Conservation (phyloP, 2,888 invertebrate species). For the Hyposoter dolosus region DNA sequence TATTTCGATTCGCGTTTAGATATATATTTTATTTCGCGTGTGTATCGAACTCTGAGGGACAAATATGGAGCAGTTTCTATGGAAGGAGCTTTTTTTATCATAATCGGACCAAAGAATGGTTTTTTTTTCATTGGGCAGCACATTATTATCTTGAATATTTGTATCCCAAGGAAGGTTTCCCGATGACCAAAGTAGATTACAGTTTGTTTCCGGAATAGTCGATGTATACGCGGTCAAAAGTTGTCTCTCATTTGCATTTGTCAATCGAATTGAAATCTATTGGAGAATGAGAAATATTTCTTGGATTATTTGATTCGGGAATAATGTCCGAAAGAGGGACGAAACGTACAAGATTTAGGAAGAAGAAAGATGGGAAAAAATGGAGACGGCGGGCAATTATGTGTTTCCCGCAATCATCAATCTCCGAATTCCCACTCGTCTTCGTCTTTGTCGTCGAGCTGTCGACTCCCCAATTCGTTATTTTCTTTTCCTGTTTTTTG, state of each 20-base stretch:
- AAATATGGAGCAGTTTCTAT: slow-evolving; percentile 64
- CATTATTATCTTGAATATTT: background rate
- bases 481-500: slow-evolving; percentile 47
- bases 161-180: background rate
- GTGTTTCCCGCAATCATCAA: slow-evolving; percentile 64
- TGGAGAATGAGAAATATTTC: background rate
- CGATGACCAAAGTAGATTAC: too few relatives aligned
- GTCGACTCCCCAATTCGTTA: slow-evolving; percentile 48
- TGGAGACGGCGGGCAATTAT: slow-evolving; percentile 41
- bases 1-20: slow-evolving; percentile 8
- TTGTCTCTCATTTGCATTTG: background rate
- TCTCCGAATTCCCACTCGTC: slow-evolving; percentile 56
- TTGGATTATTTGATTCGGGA: background rate
- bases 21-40: slow-evolving; percentile 24
- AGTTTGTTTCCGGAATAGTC: background rate
- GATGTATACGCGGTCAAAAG: background rate
- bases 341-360: background rate
- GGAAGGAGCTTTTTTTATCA: background rate
- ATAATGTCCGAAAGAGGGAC: slow-evolving; percentile 20
- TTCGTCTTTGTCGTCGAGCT: slow-evolving; percentile 39
- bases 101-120: slow-evolving; percentile 26
- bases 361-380: slow-evolving; percentile 38
- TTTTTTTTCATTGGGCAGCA: slow-evolving; percentile 4
- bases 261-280: background rate
- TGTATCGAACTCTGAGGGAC: slow-evolving; percentile 50